A percentile compares a stretch with the other conserved stretches of the same genome.
These are phyloP conservation scores for Dicroscelio sp. DNA, from an alignment of 2,888 invertebrate species.

Conservation along the genomic window DNA sequence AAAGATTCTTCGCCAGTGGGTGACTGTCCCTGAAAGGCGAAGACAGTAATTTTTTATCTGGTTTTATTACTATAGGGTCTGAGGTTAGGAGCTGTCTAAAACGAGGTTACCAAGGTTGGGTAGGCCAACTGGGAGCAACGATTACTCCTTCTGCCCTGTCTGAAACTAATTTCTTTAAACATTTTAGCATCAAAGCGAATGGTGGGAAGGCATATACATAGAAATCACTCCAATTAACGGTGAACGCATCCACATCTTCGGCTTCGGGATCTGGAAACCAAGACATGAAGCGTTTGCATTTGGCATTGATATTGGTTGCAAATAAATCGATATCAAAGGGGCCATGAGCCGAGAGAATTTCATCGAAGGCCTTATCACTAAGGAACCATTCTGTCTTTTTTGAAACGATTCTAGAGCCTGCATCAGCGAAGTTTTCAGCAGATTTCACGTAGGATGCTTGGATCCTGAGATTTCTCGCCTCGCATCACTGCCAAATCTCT, in stretches of 20 bases:
- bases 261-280: slow-evolving; percentile 75
- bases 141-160: slow-evolving; percentile 67
- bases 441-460: too few species aligned
- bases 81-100: slow-evolving; percentile 16
- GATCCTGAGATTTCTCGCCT: not conserved
- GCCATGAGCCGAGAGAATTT: slow-evolving; percentile 10
- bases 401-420: not conserved
- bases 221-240: slow-evolving; percentile 57
- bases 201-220: slow-evolving; percentile 81
- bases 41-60: slow-evolving; percentile 14
- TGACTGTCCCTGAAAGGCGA: slow-evolving; percentile 81
- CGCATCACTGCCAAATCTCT: not conserved
- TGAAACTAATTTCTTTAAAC: slow-evolving; percentile 67
- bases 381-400: slow-evolving; percentile 39
- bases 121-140: slow-evolving; percentile 81
- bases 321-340: slow-evolving; percentile 79
- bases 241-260: slow-evolving; percentile 78
- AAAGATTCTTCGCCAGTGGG: slow-evolving; percentile 47
- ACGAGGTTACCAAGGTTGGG: slow-evolving; percentile 79
- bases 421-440: not conserved
- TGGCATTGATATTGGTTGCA: slow-evolving; percentile 72
- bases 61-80: not conserved
- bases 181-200: slow-evolving; percentile 76
- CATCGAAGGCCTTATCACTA: not conserved
- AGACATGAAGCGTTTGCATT: slow-evolving; percentile 78